Base-by-base conservation (phyloP, 2,888 invertebrate species). In the Pherbina coryleti region DNA sequence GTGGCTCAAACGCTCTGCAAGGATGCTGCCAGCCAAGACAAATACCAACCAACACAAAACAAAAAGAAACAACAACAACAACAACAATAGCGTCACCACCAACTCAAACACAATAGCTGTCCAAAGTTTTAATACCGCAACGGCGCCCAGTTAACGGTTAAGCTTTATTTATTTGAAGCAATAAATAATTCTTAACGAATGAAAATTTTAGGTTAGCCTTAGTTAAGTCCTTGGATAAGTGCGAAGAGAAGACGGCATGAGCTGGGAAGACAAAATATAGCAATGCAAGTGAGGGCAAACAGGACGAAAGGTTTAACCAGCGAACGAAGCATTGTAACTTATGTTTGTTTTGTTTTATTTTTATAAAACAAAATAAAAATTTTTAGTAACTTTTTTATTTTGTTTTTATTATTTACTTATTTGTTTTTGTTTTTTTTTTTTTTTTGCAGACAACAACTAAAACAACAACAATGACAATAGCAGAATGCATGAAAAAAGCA, bases 151-250 rank as follows among this genome's bases (percentile, higher is more conserved):
- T 84, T 84, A 84, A 84, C 80, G 81, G 81, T 82, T 84, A 84
- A 85, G 83, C 84, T 82, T 83, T 84, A 85, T 84, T 84, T 84
- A 85, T 85, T 84, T 82, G 79, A 81, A 82, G 82, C 82, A 82
- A 85, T 85, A 85, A 85, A 85, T 84, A 84, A 85, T 84, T 81
- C 82, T 84, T 83, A 84, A 82, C 82, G 80, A 82, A 75, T 55
- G 75, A 53, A 74, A 74, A 64, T 64, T 53, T 49, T 53, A 55
- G 57, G 51, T n/a, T 34, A 28, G 34, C 5, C 64, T 19, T 64
- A 34, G 28, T 34, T 64, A n/a, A n/a, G 8, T 34, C n/a, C 31
- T 34, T 1, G 44, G 17, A 22, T 5, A 0, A 69, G 51, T 5
- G 25, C 14, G 22, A 17, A 3, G 37, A 8, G 2, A 19, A 1